A percentile compares a stretch with the other conserved stretches of the same genome.
Evolutionary conservation across 2,888 invertebrate genomes (phyloP).

Genomic region (Metopia argyrocephala): DNA sequence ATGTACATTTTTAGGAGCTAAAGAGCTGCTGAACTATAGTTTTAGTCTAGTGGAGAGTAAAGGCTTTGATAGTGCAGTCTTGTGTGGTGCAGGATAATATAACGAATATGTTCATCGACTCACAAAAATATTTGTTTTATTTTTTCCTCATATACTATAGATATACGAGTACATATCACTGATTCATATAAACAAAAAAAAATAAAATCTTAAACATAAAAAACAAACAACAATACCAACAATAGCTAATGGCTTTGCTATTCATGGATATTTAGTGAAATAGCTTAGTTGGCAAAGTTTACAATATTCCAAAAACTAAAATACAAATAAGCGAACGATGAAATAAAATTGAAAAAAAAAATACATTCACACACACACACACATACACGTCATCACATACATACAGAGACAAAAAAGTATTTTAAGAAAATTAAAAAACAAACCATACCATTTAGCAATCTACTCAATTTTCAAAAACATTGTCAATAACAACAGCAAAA

Average conservation of each 20-base stretch:
- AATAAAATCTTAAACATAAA: slow-evolving; percentile 8
- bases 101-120: slow-evolving; percentile 62
- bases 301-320: slow-evolving; percentile 29
- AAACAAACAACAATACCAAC: slow-evolving; percentile 24
- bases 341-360: background rate
- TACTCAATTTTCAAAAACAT: slow-evolving; percentile 41
- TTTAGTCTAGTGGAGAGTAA: slow-evolving; percentile 44
- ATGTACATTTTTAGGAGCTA: slow-evolving; percentile 26
- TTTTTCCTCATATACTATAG: slow-evolving; percentile 38
- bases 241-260: slow-evolving; percentile 38
- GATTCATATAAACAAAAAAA: background rate
- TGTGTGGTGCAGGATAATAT: slow-evolving; percentile 53
- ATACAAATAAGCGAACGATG: background rate
- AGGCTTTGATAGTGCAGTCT: slow-evolving; percentile 6
- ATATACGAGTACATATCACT: too few species aligned
- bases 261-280: slow-evolving; percentile 1
- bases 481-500: background rate
- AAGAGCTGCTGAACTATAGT: slow-evolving; percentile 38
- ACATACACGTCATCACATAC: background rate
- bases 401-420: slow-evolving; percentile 38
- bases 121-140: slow-evolving; percentile 53
- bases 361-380: slow-evolving; percentile 10
- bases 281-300: slow-evolving; percentile 59
- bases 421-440: slow-evolving; percentile 65
- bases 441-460: slow-evolving; percentile 55